Conservation (phyloP, 2,888 invertebrate species). For the Spodoptera exigua region DNA sequence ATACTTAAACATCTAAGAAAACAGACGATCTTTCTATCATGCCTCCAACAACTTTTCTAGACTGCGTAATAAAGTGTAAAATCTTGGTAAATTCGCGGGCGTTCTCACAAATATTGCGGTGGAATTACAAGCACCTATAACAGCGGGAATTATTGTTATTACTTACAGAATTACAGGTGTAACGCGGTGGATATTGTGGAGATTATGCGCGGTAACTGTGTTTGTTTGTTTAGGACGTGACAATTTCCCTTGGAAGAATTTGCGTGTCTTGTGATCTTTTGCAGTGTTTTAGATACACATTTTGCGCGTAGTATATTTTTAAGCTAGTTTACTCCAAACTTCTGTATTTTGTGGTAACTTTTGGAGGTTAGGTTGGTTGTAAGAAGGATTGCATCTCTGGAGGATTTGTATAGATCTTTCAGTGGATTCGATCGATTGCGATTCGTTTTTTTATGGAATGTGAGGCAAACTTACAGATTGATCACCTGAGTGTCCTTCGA, state of each 20-base stretch:
- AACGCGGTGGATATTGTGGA: conserved; percentile 52
- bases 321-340: too few species aligned
- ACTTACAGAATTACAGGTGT: conserved; percentile 53
- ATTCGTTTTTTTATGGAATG: too few species aligned
- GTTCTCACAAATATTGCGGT: conserved; percentile 71
- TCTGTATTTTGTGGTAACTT: too few species aligned
- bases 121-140: conserved; percentile 68
- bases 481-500: too few species aligned
- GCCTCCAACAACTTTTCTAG: conserved; percentile 42
- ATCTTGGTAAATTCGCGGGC: conserved; percentile 52
- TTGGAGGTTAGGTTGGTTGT: too few species aligned
- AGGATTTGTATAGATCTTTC: too few species aligned
- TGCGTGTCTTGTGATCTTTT: neutral
- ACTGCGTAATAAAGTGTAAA: conserved; percentile 48
- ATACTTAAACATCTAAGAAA: conserved; percentile 8
- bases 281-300: too few species aligned
- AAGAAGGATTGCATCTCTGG: too few species aligned
- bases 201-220: conserved; percentile 60
- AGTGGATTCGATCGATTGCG: too few species aligned
- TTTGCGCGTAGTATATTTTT: too few species aligned
- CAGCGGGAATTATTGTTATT: conserved; percentile 65
- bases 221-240: conserved; percentile 48
- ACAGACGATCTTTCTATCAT: conserved; percentile 36
- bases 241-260: conserved; percentile 8
- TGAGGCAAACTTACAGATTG: too few species aligned